Conservation (phyloP, 2,113 vertebrate species). For the Salvelinus fontinalis region DNA sequence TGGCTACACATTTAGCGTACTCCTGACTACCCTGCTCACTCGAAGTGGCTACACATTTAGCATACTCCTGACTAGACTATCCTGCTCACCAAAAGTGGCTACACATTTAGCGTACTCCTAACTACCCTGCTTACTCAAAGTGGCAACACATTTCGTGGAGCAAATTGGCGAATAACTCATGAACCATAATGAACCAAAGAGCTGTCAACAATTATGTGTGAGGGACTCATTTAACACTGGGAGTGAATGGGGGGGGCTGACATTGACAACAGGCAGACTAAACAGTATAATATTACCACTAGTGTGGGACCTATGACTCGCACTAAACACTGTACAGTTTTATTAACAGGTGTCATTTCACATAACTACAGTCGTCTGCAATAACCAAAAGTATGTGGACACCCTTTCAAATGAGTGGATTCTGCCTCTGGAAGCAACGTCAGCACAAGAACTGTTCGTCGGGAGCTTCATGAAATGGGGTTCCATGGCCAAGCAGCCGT, state of each 20-base stretch:
- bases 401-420: too few relatives aligned
- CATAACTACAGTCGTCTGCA: too few relatives aligned
- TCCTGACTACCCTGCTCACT: constrained; percentile 47
- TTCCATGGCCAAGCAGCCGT: too few relatives aligned
- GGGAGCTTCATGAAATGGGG: too few relatives aligned
- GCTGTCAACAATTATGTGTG: constrained; percentile 57
- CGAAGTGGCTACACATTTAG: constrained; percentile 44
- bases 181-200: constrained; percentile 66
- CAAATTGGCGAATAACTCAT: constrained; percentile 76
- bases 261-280: background rate
- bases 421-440: too few relatives aligned
- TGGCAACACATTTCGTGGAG: constrained; percentile 62
- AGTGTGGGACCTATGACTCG: too few relatives aligned
- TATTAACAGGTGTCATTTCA: too few relatives aligned
- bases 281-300: too few relatives aligned
- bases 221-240: constrained; percentile 13
- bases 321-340: too few relatives aligned
- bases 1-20: constrained; percentile 21
- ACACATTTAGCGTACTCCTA: constrained; percentile 63
- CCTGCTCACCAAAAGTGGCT: too few relatives aligned
- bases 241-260: background rate
- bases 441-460: too few relatives aligned
- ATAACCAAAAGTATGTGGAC: too few relatives aligned
- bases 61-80: constrained; percentile 45
- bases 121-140: constrained; percentile 59